Conservation (phyloP, 2,113 vertebrate genomes). For the Rousettus leschenaultii region DNA sequence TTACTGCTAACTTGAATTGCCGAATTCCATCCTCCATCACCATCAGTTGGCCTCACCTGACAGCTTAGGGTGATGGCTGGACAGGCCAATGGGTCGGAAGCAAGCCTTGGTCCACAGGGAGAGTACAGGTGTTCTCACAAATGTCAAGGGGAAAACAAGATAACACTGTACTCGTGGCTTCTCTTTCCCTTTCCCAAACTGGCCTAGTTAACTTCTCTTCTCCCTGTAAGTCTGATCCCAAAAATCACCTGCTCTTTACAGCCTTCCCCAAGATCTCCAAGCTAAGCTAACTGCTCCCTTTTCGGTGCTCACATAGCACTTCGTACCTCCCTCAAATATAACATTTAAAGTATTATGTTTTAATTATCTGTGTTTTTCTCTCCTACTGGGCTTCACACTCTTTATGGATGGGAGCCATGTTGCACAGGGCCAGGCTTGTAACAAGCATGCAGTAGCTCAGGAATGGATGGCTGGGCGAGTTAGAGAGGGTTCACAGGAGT, state of each 20-base stretch:
- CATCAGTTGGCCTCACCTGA: background rate
- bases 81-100: background rate
- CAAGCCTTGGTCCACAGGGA: background rate
- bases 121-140: background rate
- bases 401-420: background rate
- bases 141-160: background rate
- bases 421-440: background rate
- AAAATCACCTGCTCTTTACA: background rate
- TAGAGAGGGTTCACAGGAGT: background rate
- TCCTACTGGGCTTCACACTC: fast-evolving
- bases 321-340: background rate
- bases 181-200: background rate
- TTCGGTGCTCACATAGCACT: background rate
- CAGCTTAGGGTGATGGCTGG: background rate
- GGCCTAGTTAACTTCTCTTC: background rate
- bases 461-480: background rate
- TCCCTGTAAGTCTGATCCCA: background rate
- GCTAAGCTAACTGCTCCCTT: background rate
- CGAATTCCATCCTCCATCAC: background rate
- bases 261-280: background rate
- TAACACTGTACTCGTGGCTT: background rate
- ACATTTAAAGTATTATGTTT: background rate
- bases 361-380: background rate
- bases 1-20: background rate
- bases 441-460: background rate